These are phyloP conservation scores for Penelope pileata DNA, from an alignment of 2,113 vertebrate species.

Conservation along the genomic window DNA sequence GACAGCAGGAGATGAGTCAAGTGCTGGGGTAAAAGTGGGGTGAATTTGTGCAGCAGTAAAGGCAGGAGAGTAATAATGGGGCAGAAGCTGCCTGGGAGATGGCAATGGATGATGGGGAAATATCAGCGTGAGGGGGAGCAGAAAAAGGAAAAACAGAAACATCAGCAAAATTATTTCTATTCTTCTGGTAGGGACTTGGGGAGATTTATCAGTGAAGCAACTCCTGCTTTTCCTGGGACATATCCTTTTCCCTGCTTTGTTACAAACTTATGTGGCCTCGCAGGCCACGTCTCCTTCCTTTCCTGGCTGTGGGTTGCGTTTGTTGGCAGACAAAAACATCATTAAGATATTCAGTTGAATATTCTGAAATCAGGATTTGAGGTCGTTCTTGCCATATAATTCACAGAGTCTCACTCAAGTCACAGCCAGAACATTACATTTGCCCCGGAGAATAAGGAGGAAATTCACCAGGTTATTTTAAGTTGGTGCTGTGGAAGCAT, in stretches of 20 bases:
- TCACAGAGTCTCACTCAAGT: neutral
- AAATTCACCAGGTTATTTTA: slow-evolving; percentile 39
- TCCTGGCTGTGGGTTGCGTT: neutral
- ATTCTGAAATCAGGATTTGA: neutral
- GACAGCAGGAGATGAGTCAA: neutral
- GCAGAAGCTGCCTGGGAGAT: neutral
- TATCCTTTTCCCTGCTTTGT: neutral
- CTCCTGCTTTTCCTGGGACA: neutral
- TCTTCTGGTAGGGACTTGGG: neutral
- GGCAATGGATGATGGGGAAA: neutral
- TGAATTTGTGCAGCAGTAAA: neutral
- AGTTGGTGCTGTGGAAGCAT: slow-evolving; percentile 25
- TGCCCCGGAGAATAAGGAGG: neutral
- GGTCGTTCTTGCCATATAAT: neutral
- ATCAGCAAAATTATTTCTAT: neutral
- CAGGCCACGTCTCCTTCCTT: neutral
- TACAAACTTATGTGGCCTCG: neutral
- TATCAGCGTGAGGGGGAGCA: neutral
- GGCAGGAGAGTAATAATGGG: neutral
- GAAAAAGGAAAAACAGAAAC: neutral
- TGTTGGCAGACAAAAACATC: neutral
- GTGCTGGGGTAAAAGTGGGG: neutral
- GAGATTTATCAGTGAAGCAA: neutral
- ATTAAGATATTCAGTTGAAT: neutral
- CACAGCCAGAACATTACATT: neutral